phyloP scores from a whole-genome alignment of 2,113 vertebrate genomes.

The Boulengeromyrus knoepffleri region DNA sequence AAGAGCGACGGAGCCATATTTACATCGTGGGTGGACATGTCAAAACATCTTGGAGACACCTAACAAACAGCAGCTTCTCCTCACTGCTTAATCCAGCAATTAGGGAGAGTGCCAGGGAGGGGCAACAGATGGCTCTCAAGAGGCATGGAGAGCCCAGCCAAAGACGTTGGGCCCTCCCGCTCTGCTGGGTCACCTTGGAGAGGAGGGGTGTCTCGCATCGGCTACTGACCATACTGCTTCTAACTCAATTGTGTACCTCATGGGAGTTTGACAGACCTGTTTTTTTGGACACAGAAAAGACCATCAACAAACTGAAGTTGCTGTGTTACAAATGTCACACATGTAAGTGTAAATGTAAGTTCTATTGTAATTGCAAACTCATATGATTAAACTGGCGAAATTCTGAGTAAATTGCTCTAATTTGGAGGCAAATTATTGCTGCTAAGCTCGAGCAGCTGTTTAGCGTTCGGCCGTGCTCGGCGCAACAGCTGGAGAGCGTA shows the following conservation, averaged over 20 bases:
- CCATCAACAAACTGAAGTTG: background rate
- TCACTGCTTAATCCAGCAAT: conserved; percentile 47
- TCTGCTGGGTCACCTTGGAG: conserved; percentile 20
- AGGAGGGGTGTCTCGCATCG: background rate
- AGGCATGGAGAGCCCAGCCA: conserved; percentile 32
- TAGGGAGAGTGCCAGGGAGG: conserved; percentile 40
- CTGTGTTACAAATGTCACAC: background rate
- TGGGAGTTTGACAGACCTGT: background rate
- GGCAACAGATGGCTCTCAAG: conserved; percentile 51
- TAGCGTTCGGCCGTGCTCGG: background rate
- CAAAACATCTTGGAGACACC: conserved; percentile 45
- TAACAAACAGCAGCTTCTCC: conserved; percentile 32
- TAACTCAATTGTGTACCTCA: background rate
- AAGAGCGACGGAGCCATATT: background rate
- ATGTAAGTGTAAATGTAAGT: too few species aligned
- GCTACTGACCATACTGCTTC: background rate
- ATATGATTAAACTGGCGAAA: background rate
- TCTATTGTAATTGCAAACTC: background rate
- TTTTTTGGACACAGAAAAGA: background rate
- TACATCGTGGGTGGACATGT: conserved; percentile 38
- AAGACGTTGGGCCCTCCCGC: conserved; percentile 29
- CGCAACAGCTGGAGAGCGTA: background rate
- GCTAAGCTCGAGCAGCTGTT: background rate
- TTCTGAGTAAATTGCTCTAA: background rate
- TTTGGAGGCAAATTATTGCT: background rate